These are phyloP conservation scores for Smittia aterrima DNA, from an alignment of 2,888 invertebrate genomes.

Conservation along the genomic window DNA sequence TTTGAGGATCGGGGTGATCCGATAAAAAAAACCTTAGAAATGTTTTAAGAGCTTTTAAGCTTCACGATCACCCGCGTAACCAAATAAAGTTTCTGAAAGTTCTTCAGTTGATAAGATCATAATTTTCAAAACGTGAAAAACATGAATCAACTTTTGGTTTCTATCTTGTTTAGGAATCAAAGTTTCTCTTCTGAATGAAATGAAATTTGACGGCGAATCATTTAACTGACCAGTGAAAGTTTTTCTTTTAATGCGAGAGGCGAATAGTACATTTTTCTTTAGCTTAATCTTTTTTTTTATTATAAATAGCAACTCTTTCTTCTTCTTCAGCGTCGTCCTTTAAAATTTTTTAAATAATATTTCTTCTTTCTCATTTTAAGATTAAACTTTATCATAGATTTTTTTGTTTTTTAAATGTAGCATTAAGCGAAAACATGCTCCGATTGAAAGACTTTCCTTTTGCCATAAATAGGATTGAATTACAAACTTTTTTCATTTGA, in stretches of 20 bases:
- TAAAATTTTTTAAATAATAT: slow-evolving; percentile 21
- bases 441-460: not conserved
- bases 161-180: not conserved
- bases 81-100: too few species aligned
- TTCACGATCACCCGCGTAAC: too few species aligned
- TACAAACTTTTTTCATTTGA: not conserved
- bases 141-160: not conserved
- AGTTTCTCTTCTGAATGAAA: slow-evolving; percentile 13
- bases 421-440: not conserved
- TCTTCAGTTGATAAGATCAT: too few species aligned
- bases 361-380: not conserved
- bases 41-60: too few species aligned
- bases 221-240: slow-evolving; percentile 13
- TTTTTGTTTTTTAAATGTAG: not conserved
- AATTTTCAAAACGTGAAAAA: not conserved
- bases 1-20: too few species aligned
- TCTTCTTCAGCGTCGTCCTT: not conserved
- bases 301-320: slow-evolving; percentile 40
- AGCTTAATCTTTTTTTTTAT: not conserved
- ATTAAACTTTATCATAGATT: slow-evolving; percentile 10
- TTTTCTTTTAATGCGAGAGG: not conserved
- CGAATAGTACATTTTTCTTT: slow-evolving; percentile 7
- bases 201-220: slow-evolving; percentile 26
- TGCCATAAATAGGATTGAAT: not conserved
- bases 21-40: too few species aligned